Percentiles rank a stretch among this genome's conserved stretches.
Evolutionary conservation across 2,113 vertebrate genomes (phyloP).

Genomic region (Grammatotria lemairii): DNA sequence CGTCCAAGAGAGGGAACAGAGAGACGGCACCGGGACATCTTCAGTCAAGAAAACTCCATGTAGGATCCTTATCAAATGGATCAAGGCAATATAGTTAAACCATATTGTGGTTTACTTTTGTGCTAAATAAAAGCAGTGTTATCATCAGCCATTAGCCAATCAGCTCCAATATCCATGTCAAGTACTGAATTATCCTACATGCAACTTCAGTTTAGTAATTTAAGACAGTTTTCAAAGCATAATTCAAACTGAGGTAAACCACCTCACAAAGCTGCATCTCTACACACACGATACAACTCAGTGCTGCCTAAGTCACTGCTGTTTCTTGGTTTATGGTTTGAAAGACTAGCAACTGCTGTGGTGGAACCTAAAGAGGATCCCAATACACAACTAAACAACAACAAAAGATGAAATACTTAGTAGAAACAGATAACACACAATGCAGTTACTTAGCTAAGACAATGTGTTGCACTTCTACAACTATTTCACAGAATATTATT

Average conservation of each 20-base stretch:
- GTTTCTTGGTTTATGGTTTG: background rate
- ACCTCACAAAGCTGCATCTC: accelerated
- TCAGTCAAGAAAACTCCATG: background rate
- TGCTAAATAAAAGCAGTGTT: background rate
- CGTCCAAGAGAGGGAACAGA: background rate
- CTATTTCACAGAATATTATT: background rate
- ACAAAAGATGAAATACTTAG: background rate
- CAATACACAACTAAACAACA: accelerated
- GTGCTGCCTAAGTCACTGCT: accelerated
- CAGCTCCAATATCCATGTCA: background rate
- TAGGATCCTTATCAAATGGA: background rate
- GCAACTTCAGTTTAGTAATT: background rate
- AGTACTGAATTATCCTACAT: background rate
- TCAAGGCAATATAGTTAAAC: background rate
- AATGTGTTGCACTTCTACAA: background rate
- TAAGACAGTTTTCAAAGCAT: background rate
- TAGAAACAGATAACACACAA: background rate
- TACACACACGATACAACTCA: accelerated
- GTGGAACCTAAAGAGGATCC: background rate
- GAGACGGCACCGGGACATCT: background rate
- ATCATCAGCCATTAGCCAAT: background rate
- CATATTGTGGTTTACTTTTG: background rate
- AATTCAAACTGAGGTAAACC: background rate
- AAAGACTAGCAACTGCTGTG: background rate
- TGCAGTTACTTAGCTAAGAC: background rate